These are phyloP conservation scores for Anguilla megastoma DNA, from an alignment of 2,797 vertebrate species.

Conservation along the genomic window DNA sequence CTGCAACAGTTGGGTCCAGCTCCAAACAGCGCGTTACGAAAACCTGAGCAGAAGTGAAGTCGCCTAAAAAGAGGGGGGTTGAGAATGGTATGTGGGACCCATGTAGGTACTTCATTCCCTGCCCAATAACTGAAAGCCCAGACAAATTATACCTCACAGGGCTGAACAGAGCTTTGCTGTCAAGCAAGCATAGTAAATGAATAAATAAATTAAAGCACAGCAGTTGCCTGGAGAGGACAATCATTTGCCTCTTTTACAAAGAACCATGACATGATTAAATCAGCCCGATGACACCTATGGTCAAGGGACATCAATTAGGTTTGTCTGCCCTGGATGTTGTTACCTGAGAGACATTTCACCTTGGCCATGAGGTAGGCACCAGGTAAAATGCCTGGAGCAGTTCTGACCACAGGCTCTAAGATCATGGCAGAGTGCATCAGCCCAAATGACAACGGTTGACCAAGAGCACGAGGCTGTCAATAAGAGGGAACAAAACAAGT, in stretches of 20 bases:
- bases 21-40: constrained; percentile 69
- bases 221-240: not conserved
- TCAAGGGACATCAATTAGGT: not conserved
- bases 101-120: not conserved
- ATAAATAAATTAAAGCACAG: not conserved
- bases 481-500: not conserved
- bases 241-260: not conserved
- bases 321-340: not conserved
- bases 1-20: constrained; percentile 58
- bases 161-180: not conserved
- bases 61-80: constrained; percentile 57
- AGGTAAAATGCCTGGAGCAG: constrained; percentile 60
- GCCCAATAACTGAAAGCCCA: not conserved
- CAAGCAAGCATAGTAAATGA: not conserved
- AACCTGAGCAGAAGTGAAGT: constrained; percentile 65
- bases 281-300: not conserved
- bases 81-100: not conserved
- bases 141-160: not conserved
- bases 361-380: constrained; percentile 68
- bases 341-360: constrained; percentile 71
- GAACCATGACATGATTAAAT: not conserved
- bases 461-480: constrained; percentile 55
- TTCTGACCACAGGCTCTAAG: constrained; percentile 66
- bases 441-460: constrained; percentile 65
- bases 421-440: constrained; percentile 68